Evolutionary conservation across 2,888 invertebrate genomes (phyloP), one percentile per base, ranked within the genome.

Genomic region (Amiota minor): DNA sequence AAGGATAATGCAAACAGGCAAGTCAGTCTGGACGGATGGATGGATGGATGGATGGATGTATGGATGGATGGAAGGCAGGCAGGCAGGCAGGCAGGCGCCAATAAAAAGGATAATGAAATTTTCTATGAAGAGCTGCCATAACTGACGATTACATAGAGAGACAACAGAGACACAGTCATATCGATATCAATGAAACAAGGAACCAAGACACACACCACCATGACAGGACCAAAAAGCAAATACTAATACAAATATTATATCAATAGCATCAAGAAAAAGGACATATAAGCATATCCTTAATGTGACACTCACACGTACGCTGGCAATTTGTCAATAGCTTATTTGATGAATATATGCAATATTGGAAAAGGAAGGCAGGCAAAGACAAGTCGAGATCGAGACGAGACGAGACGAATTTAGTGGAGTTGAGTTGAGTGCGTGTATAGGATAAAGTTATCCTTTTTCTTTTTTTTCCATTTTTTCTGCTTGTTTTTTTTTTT

Each of bases 291-390:
- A 59, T 59, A 59, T 23, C 18, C 59, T 59, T 78, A 81, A 35
- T 35, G 35, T 35, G 35, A 35, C 35, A 35, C 35, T 35, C 35
- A 18, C 82, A 84, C 82, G 82, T 82, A 82, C 80, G 80, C 80
- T 80, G 77, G 82, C 82, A 80, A 82, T 82, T 82, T 82, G 82
- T 82, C 82, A 82, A 82, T 82, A 75, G 81, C 75, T 79, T 78
- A 80, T 80, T 84, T 82, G 84, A 82, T 80, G 82, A 79, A 78
- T 79, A 12, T 75, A 70, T 76, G 75, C n/a, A 76, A 75, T 77
- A 75, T 77, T 75, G 75, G 72, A 72, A 35, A n/a, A n/a, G n/a
- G n/a, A n/a, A 18, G 61, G 10, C 35, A 6, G 35, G 35, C 6
- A 35, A 35, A 35, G 35, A 8, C 6, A 35, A 6, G 35, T 35